These are phyloP conservation scores for Aphrocallistes beatrix DNA, from an alignment of 37 sponge, comb jelly and placozoan genomes.

Conservation along the genomic window DNA sequence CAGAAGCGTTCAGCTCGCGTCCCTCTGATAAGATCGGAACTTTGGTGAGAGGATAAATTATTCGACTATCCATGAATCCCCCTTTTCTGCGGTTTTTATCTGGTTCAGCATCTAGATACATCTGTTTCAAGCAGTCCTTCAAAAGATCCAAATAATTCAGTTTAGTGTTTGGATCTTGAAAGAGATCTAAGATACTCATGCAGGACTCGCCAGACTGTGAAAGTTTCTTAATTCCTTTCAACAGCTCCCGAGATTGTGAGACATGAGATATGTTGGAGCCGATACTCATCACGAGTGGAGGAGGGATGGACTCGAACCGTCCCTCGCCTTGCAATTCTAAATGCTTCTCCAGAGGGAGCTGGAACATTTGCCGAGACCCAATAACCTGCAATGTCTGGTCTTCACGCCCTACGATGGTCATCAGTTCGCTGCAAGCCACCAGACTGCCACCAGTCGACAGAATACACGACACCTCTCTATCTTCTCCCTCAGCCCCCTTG, in stretches of 20 bases:
- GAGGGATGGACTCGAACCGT: neutral
- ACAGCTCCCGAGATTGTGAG: neutral
- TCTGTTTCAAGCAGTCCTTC: neutral
- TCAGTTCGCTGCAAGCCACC: conserved; percentile 61
- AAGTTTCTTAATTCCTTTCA: neutral
- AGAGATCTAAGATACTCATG: neutral
- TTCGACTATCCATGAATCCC: neutral
- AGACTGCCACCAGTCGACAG: conserved; percentile 12
- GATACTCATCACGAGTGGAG: neutral
- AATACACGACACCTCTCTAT: conserved; percentile 4
- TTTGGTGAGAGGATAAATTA: neutral
- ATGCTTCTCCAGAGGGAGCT: neutral
- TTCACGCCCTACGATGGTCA: conserved; percentile 60
- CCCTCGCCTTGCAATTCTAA: neutral
- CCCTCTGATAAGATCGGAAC: neutral
- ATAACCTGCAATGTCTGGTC: conserved; percentile 1
- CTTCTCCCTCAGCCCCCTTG: neutral
- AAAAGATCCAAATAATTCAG: neutral
- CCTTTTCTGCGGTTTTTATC: neutral
- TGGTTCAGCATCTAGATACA: neutral
- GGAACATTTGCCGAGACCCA: neutral
- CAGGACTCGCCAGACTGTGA: neutral
- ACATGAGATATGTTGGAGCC: neutral
- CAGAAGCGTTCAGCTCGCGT: neutral
- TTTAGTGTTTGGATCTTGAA: neutral